phyloP scores from a whole-genome alignment of 2,797 vertebrate species.

The Steatocranus sp. region DNA sequence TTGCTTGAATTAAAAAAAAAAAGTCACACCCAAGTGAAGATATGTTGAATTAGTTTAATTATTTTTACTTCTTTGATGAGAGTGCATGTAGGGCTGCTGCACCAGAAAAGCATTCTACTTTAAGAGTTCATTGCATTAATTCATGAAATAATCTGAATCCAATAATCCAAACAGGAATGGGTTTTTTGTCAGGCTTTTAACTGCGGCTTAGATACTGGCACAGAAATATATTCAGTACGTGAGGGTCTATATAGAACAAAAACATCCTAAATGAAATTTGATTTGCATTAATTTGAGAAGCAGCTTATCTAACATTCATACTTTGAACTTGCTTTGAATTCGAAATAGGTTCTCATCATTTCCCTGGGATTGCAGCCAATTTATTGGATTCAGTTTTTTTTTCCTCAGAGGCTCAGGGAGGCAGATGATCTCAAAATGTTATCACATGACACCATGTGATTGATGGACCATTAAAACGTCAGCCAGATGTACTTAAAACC shows the following conservation, averaged over 20 bases:
- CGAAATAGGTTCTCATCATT: conserved; percentile 67
- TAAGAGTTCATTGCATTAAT: conserved; percentile 34
- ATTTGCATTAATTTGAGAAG: conserved; percentile 71
- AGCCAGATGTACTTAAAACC: conserved; percentile 71
- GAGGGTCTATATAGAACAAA: conserved; percentile 56
- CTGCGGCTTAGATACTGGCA: conserved; percentile 35
- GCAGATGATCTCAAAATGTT: conserved; percentile 69
- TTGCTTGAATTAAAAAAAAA: neutral
- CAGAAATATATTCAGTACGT: conserved; percentile 45
- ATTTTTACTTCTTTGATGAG: neutral
- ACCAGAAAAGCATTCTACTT: conserved; percentile 10
- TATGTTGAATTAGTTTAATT: neutral
- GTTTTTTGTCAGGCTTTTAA: conserved; percentile 44
- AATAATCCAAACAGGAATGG: conserved; percentile 44
- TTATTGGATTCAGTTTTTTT: conserved; percentile 50
- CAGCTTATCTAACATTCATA: conserved; percentile 69
- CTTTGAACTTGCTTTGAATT: conserved; percentile 70
- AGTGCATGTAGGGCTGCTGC: neutral
- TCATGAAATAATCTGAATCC: conserved; percentile 46
- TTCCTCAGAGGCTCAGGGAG: conserved; percentile 29
- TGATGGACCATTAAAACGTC: conserved; percentile 74
- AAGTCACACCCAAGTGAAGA: neutral
- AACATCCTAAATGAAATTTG: conserved; percentile 67
- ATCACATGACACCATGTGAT: conserved; percentile 66
- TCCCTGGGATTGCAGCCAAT: conserved; percentile 71